A percentile compares a stretch with the other conserved stretches of the same genome.
phyloP scores from a whole-genome alignment of 2,888 invertebrate species.

The Amaurobius ferox region DNA sequence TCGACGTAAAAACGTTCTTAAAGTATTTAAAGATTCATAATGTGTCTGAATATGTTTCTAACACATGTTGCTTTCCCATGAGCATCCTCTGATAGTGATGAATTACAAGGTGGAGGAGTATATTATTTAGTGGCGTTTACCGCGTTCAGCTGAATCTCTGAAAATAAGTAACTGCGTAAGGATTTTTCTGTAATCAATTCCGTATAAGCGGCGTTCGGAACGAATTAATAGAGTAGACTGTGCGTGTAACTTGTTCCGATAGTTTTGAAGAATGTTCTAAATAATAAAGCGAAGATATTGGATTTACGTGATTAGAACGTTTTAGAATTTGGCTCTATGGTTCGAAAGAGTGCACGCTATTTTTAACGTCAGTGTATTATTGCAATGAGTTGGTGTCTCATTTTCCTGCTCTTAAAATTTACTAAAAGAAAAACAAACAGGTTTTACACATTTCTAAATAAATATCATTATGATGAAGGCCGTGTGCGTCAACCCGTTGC shows the following conservation, averaged over 20 bases:
- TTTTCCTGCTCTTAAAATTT: too few species aligned
- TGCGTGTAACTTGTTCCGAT: background rate
- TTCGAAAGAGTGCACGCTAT: too few species aligned
- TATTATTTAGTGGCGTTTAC: background rate
- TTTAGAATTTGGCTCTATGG: too few species aligned
- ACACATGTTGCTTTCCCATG: slow-evolving; percentile 45
- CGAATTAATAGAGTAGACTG: background rate
- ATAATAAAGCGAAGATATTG: too few species aligned
- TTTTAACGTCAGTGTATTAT: too few species aligned
- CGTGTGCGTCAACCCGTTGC: too few species aligned
- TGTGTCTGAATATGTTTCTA: slow-evolving; percentile 37
- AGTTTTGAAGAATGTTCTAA: background rate
- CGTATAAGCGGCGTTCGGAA: background rate
- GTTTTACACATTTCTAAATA: too few species aligned
- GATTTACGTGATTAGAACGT: too few species aligned
- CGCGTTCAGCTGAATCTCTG: too few species aligned
- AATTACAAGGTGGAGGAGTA: slow-evolving; percentile 31
- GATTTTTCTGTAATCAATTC: background rate
- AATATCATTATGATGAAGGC: too few species aligned
- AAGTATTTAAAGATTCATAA: slow-evolving; percentile 33
- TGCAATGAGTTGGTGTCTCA: too few species aligned
- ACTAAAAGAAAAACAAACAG: too few species aligned
- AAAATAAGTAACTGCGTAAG: background rate
- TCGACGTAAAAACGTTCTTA: slow-evolving; percentile 38
- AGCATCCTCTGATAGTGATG: slow-evolving; percentile 49